Evolutionary conservation across 2,797 vertebrate genomes (phyloP).

Genomic region (Lophotriccus pileatus): DNA sequence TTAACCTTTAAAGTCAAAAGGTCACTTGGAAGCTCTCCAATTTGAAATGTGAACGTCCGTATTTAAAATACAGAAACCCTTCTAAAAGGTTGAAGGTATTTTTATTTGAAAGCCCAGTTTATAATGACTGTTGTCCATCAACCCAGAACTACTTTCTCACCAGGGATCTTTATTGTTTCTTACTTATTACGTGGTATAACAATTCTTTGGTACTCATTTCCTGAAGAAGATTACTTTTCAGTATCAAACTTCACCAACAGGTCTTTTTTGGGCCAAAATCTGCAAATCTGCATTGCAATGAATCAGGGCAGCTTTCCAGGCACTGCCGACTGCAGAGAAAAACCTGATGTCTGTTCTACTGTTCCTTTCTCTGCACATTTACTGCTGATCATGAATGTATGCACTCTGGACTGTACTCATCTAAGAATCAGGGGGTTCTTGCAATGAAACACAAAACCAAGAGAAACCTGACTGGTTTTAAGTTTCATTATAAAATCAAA

Average conservation of each 20-base stretch:
- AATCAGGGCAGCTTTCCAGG: constrained; percentile 51
- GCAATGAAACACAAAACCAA: constrained; percentile 63
- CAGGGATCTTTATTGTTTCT: constrained; percentile 71
- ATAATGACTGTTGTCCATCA: constrained; percentile 69
- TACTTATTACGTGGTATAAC: constrained; percentile 72
- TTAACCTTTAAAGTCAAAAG: constrained; percentile 52
- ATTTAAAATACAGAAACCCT: constrained; percentile 72
- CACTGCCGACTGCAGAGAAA: constrained; percentile 37
- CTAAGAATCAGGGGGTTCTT: constrained; percentile 7
- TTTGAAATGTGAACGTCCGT: constrained; percentile 66
- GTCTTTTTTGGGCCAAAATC: constrained; percentile 52
- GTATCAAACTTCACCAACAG: constrained; percentile 69
- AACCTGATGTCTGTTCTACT: constrained; percentile 28
- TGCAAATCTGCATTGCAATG: constrained; percentile 51
- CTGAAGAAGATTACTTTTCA: constrained; percentile 77
- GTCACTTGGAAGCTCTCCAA: constrained; percentile 68
- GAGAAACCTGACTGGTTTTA: constrained; percentile 53
- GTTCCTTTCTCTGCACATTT: constrained; percentile 50
- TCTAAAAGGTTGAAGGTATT: constrained; percentile 64
- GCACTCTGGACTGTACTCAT: not conserved
- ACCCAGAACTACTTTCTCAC: constrained; percentile 61
- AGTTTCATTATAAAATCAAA: constrained; percentile 47
- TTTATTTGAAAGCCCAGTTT: constrained; percentile 69
- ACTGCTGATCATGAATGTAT: constrained; percentile 26
- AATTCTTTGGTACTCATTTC: constrained; percentile 75